Percentiles rank a stretch among this genome's conserved stretches.
Conservation (phyloP, 2,888 invertebrate species). For the Dexiosoma caninum region DNA sequence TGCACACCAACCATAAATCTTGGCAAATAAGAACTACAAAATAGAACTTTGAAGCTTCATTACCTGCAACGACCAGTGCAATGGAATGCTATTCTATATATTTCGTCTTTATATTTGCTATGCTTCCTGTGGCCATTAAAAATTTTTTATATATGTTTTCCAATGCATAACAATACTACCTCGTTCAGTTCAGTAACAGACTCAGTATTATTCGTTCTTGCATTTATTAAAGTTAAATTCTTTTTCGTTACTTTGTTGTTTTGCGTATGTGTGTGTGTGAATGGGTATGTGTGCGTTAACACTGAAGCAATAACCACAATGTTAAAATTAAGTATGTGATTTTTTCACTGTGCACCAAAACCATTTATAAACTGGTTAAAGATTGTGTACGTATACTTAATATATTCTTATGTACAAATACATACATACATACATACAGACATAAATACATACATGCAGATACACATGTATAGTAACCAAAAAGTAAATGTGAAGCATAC, state of each 20-base stretch:
- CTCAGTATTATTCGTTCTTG: not conserved
- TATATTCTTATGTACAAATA: not conserved
- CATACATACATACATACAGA: no score
- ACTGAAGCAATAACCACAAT: conserved; percentile 50
- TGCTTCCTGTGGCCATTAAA: not conserved
- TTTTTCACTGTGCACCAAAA: conserved; percentile 50
- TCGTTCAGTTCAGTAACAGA: not conserved
- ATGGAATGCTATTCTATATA: not conserved
- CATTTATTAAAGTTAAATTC: conserved; percentile 26
- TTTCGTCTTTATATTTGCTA: not conserved
- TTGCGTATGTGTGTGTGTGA: no score
- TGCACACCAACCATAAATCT: no score
- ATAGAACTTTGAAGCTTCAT: not conserved
- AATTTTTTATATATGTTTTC: not conserved
- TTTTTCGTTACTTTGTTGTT: conserved; percentile 5
- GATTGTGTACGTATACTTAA: no score
- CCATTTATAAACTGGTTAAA: conserved; percentile 53
- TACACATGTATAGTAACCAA: no score
- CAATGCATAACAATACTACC: not conserved
- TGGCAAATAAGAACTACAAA: no score
- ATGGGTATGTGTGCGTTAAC: conserved; percentile 2
- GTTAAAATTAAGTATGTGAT: conserved; percentile 43
- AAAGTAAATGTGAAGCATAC: no score
- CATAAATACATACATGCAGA: no score
- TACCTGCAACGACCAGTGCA: not conserved